These are phyloP conservation scores for Heloderma charlesbogerti DNA, from an alignment of 2,113 vertebrate species.

Conservation along the genomic window DNA sequence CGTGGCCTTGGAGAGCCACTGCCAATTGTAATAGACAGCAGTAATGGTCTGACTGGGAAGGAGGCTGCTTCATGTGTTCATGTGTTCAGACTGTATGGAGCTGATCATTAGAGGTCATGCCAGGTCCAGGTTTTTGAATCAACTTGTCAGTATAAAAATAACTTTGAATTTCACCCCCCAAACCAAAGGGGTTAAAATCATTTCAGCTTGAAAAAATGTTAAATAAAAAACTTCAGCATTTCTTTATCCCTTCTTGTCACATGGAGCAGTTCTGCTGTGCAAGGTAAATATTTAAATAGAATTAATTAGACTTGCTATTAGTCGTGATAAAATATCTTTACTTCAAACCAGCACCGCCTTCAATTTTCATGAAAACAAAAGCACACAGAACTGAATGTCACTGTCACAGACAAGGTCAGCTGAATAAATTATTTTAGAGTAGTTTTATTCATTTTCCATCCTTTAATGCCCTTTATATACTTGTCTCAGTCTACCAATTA, in stretches of 20 bases:
- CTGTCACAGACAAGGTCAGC: constrained; percentile 1
- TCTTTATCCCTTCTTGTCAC: background rate
- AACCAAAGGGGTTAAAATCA: background rate
- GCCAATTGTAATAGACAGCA: no score
- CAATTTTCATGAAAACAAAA: constrained; percentile 2
- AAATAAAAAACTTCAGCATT: background rate
- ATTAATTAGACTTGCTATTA: background rate
- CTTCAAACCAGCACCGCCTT: background rate
- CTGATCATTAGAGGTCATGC: no score
- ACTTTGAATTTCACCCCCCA: no score
- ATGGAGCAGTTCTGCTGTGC: background rate
- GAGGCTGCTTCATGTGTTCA: no score
- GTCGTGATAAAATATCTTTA: background rate
- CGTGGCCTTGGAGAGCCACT: no score
- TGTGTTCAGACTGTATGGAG: no score
- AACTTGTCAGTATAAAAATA: background rate
- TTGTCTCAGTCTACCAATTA: constrained; percentile 1
- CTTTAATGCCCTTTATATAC: constrained; percentile 1
- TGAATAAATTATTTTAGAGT: background rate
- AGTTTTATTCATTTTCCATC: constrained; percentile 26
- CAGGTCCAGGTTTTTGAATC: no score
- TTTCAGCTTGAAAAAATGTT: background rate
- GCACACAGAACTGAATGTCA: background rate
- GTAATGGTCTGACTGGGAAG: no score
- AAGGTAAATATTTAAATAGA: constrained; percentile 24